Evolutionary conservation across 2,888 invertebrate species (phyloP).

Genomic region (Oscheius sp.): DNA sequence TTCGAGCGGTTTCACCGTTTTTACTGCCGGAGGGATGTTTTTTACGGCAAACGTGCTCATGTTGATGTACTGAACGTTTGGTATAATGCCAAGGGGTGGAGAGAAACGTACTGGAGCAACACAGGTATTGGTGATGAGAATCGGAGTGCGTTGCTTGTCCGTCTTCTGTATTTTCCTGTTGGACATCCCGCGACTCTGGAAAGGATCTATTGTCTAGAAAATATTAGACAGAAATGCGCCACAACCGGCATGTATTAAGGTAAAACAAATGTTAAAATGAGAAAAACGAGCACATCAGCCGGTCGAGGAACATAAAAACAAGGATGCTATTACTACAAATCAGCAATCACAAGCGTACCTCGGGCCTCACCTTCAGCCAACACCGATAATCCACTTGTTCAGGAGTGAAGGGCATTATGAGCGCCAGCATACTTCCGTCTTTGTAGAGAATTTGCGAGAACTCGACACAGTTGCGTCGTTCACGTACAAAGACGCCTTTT

Average conservation of each 20-base stretch:
- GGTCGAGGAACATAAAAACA: conserved; percentile 34
- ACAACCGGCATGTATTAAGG: too few species aligned
- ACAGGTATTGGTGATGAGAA: conserved; percentile 33
- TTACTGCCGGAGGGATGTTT: neutral
- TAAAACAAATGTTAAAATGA: neutral
- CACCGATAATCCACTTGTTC: conserved; percentile 51
- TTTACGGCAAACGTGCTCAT: conserved; percentile 18
- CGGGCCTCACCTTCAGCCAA: conserved; percentile 51
- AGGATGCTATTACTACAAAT: neutral
- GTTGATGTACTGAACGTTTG: conserved; percentile 28
- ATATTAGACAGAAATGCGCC: neutral
- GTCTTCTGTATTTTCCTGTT: neutral
- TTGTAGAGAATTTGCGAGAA: conserved; percentile 38
- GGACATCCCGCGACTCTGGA: conserved; percentile 22
- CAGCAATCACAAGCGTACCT: conserved; percentile 31
- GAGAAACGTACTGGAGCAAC: conserved; percentile 23
- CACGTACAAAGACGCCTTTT: conserved; percentile 36
- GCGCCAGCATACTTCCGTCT: conserved; percentile 45
- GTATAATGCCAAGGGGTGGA: neutral
- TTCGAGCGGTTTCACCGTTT: conserved; percentile 25
- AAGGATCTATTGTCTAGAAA: neutral
- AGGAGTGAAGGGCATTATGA: conserved; percentile 52
- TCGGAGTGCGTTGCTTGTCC: conserved; percentile 19
- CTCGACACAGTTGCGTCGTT: conserved; percentile 3
- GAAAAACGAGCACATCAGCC: neutral